These are phyloP conservation scores for Mormyrus iriodes DNA, from an alignment of 2,113 vertebrate species.

Conservation along the genomic window DNA sequence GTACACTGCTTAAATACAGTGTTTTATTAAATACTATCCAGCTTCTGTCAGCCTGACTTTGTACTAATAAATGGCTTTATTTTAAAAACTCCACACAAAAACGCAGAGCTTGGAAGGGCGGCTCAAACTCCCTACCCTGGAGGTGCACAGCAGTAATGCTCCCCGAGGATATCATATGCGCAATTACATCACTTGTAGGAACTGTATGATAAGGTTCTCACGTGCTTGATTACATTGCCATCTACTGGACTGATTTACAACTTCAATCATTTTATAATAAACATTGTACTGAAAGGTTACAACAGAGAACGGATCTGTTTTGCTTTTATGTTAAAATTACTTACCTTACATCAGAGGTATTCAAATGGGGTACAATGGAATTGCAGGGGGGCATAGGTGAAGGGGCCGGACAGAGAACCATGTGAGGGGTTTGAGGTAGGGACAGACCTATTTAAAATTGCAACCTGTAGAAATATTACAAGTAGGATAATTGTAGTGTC, in stretches of 20 bases:
- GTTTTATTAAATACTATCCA: background rate
- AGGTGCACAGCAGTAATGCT: background rate
- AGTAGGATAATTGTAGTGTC: background rate
- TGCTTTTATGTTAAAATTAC: background rate
- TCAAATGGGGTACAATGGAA: background rate
- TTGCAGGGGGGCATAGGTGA: no score
- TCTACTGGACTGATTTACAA: constrained; percentile 40
- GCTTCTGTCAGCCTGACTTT: background rate
- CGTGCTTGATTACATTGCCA: constrained; percentile 41
- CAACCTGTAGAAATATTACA: background rate
- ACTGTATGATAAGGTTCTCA: background rate
- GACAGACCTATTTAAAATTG: background rate
- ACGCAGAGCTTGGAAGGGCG: background rate
- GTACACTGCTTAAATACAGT: no score
- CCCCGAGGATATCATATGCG: background rate
- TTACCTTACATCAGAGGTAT: background rate
- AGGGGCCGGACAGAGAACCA: background rate
- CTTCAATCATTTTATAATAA: background rate
- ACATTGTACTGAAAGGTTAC: background rate
- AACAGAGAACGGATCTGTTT: background rate
- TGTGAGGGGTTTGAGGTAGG: background rate
- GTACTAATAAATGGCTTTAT: background rate
- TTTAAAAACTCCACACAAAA: background rate
- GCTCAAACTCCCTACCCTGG: background rate
- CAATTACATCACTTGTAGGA: background rate